Evolutionary conservation across 2,888 invertebrate species (phyloP).

Genomic region (Mamestra brassicae): DNA sequence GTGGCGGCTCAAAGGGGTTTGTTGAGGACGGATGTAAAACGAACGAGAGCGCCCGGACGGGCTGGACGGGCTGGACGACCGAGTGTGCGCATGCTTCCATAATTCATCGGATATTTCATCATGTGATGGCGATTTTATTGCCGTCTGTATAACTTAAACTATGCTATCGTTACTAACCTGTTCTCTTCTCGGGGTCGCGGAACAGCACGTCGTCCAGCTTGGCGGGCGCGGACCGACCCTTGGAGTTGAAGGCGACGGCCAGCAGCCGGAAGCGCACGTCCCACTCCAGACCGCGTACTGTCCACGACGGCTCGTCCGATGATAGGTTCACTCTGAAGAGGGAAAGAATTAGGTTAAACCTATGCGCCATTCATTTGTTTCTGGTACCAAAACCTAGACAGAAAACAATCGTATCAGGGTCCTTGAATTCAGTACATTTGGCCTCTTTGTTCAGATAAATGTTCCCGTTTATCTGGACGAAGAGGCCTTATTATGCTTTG

Average conservation of each 20-base stretch:
- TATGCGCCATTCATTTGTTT: not conserved
- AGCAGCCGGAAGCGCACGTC: conserved; percentile 95
- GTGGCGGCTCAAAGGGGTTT: conserved; percentile 35
- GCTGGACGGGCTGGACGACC: not conserved
- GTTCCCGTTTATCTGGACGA: too few species aligned
- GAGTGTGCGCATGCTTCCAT: not conserved
- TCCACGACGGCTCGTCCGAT: conserved; percentile 93
- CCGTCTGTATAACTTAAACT: not conserved
- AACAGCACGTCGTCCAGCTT: conserved; percentile 94
- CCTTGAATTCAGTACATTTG: too few species aligned
- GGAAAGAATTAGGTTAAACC: not conserved
- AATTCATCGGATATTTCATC: not conserved
- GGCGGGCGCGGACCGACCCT: conserved; percentile 94
- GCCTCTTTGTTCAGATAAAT: too few species aligned
- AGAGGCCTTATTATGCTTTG: too few species aligned
- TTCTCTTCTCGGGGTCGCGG: conserved; percentile 94
- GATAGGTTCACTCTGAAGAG: conserved; percentile 91
- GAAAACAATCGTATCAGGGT: not conserved
- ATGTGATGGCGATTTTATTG: not conserved
- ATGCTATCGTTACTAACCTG: conserved; percentile 88
- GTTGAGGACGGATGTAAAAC: conserved; percentile 29
- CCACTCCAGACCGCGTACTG: conserved; percentile 94
- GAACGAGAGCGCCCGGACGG: conserved; percentile 1
- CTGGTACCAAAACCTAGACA: not conserved
- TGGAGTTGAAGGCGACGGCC: conserved; percentile 95